Percentiles rank a stretch among this genome's conserved stretches.
phyloP scores from a whole-genome alignment of 2,797 vertebrate genomes.

The Cuniculus paca region DNA sequence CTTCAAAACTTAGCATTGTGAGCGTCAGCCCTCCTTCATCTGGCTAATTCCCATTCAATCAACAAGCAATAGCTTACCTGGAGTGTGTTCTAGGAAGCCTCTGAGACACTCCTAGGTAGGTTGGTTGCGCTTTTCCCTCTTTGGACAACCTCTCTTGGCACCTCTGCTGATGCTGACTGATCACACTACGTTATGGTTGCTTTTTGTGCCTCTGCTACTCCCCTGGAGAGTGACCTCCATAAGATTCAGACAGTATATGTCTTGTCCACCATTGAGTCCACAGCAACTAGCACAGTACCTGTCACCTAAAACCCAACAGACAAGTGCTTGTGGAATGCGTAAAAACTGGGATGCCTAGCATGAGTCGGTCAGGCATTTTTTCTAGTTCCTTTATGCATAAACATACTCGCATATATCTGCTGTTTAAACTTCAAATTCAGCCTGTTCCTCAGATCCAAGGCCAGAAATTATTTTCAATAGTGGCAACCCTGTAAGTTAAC shows the following conservation, averaged over 20 bases:
- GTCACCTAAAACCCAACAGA: neutral
- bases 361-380: neutral
- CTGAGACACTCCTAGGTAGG: neutral
- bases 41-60: neutral
- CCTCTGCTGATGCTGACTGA: neutral
- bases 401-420: neutral
- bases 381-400: neutral
- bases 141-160: neutral
- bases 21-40: neutral
- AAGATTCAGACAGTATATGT: neutral
- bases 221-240: neutral
- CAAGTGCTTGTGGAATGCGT: neutral
- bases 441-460: conserved; percentile 24
- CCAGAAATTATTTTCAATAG: conserved; percentile 62
- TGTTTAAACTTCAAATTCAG: conserved; percentile 8
- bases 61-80: neutral
- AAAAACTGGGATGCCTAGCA: neutral
- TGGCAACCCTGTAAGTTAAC: neutral
- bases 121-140: neutral
- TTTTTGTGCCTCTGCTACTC: neutral
- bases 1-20: neutral
- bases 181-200: neutral
- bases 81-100: neutral
- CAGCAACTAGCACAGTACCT: neutral
- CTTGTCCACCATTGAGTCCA: neutral